Evolutionary conservation across 2,888 invertebrate species (phyloP).

Genomic region (Acronicta psi): DNA sequence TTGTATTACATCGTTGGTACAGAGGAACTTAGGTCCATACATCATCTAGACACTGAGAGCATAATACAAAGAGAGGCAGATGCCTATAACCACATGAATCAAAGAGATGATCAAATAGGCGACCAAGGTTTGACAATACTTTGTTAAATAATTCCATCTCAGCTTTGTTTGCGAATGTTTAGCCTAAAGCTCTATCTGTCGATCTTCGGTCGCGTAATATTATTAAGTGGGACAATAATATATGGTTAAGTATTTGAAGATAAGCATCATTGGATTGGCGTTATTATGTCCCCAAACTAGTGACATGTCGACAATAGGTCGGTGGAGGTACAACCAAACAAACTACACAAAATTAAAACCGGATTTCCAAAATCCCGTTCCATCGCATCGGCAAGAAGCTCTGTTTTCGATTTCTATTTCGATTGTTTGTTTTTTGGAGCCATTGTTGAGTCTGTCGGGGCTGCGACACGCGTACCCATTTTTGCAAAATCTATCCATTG

Average conservation of each 20-base stretch:
- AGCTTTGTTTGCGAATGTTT: slow-evolving; percentile 4
- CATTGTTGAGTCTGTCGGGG: slow-evolving; percentile 81
- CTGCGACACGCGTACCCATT: slow-evolving; percentile 85
- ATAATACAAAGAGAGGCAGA: no score
- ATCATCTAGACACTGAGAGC: no score
- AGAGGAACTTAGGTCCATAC: no score
- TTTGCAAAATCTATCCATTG: slow-evolving; percentile 87
- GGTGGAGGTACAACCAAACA: slow-evolving; percentile 71
- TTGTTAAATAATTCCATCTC: neutral
- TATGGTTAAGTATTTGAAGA: slow-evolving; percentile 28
- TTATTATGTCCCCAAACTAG: slow-evolving; percentile 61
- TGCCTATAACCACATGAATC: no score
- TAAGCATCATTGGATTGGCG: slow-evolving; percentile 60
- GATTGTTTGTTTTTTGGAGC: slow-evolving; percentile 86
- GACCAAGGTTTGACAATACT: neutral
- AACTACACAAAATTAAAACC: slow-evolving; percentile 82
- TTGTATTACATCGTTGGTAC: no score
- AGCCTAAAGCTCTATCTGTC: slow-evolving; percentile 3
- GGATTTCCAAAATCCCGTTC: slow-evolving; percentile 89
- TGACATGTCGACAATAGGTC: slow-evolving; percentile 73
- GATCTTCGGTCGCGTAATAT: slow-evolving; percentile 14
- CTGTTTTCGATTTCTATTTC: slow-evolving; percentile 88
- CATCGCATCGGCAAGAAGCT: slow-evolving; percentile 83
- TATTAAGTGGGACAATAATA: slow-evolving; percentile 10
- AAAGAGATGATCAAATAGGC: no score